These are phyloP conservation scores for Thecophora atra DNA, from an alignment of 2,888 invertebrate species.

Conservation along the genomic window DNA sequence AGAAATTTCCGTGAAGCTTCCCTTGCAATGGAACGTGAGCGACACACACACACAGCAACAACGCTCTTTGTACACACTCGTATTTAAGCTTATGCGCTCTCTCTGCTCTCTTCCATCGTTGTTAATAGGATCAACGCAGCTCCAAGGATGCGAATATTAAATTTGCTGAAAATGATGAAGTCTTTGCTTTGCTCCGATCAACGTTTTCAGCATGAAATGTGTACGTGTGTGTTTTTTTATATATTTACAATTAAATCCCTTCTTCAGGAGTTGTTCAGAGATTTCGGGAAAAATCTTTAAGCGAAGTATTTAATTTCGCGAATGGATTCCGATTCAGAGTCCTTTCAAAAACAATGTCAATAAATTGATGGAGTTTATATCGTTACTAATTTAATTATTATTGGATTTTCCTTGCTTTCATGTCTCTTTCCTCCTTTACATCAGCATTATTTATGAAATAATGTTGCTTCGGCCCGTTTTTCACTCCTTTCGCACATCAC, in stretches of 20 bases:
- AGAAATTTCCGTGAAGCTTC: neutral
- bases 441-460: neutral
- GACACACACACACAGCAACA: no score
- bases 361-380: no score
- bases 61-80: no score
- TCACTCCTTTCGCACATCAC: neutral
- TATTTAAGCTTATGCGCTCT: no score
- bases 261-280: no score
- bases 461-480: neutral
- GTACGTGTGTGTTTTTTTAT: no score
- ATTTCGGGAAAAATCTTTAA: no score
- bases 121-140: neutral
- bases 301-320: no score
- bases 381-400: no score
- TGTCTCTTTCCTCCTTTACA: neutral
- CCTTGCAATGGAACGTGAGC: constrained; percentile 3
- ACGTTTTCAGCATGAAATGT: neutral
- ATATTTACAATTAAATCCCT: no score
- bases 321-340: no score
- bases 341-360: no score
- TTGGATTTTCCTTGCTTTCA: neutral
- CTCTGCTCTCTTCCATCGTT: neutral
- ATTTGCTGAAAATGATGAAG: constrained; percentile 32
- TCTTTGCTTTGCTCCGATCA: constrained; percentile 19
- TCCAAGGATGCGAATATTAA: constrained; percentile 12